Conservation (phyloP, 2,888 invertebrate species). For the Ischnus inquisitorius region DNA sequence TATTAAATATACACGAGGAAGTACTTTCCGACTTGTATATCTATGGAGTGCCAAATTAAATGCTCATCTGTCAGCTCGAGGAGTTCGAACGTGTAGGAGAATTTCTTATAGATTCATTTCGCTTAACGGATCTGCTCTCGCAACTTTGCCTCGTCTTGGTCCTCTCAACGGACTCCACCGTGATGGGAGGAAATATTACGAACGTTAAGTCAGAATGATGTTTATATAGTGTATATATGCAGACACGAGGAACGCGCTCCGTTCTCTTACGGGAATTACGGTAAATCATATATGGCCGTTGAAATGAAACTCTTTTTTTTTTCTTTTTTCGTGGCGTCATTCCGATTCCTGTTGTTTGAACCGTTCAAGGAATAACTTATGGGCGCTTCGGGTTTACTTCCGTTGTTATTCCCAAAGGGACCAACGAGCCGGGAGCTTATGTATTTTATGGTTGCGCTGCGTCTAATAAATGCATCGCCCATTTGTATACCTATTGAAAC, state of each 20-base stretch:
- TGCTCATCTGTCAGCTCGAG: conserved; percentile 28
- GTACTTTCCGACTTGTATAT: neutral
- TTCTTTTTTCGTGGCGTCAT: conserved; percentile 44
- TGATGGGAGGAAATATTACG: neutral
- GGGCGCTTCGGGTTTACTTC: conserved; percentile 48
- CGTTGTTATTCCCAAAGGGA: conserved; percentile 27
- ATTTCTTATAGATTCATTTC: conserved; percentile 38
- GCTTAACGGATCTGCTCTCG: conserved; percentile 23
- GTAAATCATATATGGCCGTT: conserved; percentile 56
- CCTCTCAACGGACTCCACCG: neutral
- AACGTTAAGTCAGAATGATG: conserved; percentile 26
- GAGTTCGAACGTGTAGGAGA: conserved; percentile 1
- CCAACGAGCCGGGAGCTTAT: neutral
- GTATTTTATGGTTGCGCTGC: neutral
- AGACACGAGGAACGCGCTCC: conserved; percentile 1
- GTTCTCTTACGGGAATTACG: conserved; percentile 48
- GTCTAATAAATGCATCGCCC: conserved; percentile 30
- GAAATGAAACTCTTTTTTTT: conserved; percentile 60
- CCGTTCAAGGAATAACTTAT: conserved; percentile 50
- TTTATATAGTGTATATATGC: conserved; percentile 5
- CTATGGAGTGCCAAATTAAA: conserved; percentile 35
- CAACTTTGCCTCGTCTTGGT: neutral
- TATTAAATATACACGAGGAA: conserved; percentile 28
- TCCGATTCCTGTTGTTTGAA: conserved; percentile 13
- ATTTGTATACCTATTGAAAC: conserved; percentile 9